Evolutionary conservation across 2,888 invertebrate genomes (phyloP), one percentile per base, ranked within the genome.

Genomic region (Melangyna quadrimaculata): DNA sequence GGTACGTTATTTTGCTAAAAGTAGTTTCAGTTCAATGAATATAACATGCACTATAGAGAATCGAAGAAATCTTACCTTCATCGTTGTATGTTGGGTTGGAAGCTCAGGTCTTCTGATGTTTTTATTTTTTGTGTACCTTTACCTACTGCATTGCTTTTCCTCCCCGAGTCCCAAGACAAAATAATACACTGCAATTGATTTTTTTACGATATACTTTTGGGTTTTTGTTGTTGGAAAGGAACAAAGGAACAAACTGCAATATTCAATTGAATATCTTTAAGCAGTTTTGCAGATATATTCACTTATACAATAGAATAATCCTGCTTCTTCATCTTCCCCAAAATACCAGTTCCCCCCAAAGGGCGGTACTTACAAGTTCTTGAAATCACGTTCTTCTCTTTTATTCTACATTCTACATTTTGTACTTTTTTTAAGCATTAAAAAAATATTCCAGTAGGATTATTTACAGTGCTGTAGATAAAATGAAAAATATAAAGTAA

Each of bases 381-480:
- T 63, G 29, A 72, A 86, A 86, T 80, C 84, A 77, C 72, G 80
- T 77, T 71, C 69, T 48, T 71, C 22, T 19, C 24, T 69, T 71
- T 51, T 74, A 37, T 48, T 74, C 7, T 37, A 1, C 59, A 19
- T 8, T 35, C 12, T n/a, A 12, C n/a, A 6, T 12, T 69, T 57
- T 65, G 19, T 27, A 67, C 43, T 22, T 53, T 59, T 72, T 55
- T 24, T 32, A 22, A 27, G 59, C 45, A 75, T 79, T 69, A 80
- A 72, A 73, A 80, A 61, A 77, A 80, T 72, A 80, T 79, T 77
- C 43, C 72, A 67, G 51, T 45, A 63, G 80, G 80, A 80, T 79
- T 84, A 84, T 75, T n/a, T 79, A 71, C 69, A 72, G 57, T 78
- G 48, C 63, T 35, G 14, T 43, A 48, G 22, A 59, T 37, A 53